Base-by-base conservation (phyloP, 2,113 vertebrate species). In the Aspidoscelis tigris region DNA sequence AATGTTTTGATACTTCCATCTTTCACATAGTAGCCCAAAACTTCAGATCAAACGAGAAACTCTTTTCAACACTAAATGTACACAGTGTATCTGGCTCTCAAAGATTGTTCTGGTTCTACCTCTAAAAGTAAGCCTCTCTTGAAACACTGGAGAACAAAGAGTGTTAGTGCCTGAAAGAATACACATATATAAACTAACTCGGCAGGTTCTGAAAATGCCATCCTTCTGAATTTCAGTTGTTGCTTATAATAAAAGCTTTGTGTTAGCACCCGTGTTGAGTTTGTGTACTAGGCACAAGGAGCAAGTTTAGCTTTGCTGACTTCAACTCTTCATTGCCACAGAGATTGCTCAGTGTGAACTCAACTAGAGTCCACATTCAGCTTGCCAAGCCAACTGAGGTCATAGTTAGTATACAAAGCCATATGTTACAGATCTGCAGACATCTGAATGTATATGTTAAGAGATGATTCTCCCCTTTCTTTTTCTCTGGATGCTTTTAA, bases 281-380 rank as follows among this genome's bases (percentile, higher is more conserved):
- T 58, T 83, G 81, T 26, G 81, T 43, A 82, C 72, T 26, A 88
- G 81, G 41, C 16, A 78, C 90, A 83, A 88, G 84, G 83, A 88
- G 4, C 39, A 78, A 24, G 61, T 75, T 86, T 88, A 87, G 90
- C 84, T 78, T 24, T 69, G 6, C 55, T 73, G 87, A 75, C 82
- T 88, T 87, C 88, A 90, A 82, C 20, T 92, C 92, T 92, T 86
- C 86, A 75, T 47, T 88, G 82, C 78, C 85, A 83, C 80, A 77
- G 82, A 87, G 72, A 81, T 90, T 76, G 26, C 85, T 83, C 78
- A 65, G 86, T 87, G 88, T 82, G 85, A 91, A 89, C 84, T 90
- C 89, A 89, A 75, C 75, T 87, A 83, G 69, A 92, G 50, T 87
- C 88, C 86, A 88, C 88, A 85, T 84, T 84, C 91, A 88, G 65